Evolutionary conservation across 2,797 vertebrate genomes (phyloP).

Genomic region (Gymnothorax reevesii): DNA sequence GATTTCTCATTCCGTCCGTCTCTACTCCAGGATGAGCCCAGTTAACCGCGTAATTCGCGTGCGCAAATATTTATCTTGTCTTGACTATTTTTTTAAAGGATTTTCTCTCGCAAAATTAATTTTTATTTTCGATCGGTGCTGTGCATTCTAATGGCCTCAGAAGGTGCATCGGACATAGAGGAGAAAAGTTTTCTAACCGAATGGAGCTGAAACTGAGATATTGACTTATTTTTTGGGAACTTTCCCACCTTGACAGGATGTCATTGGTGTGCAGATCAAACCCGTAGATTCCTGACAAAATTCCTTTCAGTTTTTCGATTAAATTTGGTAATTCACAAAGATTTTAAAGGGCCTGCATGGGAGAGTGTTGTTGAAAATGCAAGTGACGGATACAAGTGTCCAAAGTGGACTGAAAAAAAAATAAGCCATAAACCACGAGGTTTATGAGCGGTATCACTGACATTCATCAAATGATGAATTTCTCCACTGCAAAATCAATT

Average conservation of each 20-base stretch:
- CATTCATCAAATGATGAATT: neutral
- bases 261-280: neutral
- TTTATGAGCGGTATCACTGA: neutral
- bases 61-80: neutral
- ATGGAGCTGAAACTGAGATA: neutral
- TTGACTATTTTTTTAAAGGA: neutral
- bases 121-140: neutral
- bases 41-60: neutral
- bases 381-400: neutral
- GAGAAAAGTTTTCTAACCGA: neutral
- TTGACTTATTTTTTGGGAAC: neutral
- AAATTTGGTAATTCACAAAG: neutral
- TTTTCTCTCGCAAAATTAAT: neutral
- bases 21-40: neutral
- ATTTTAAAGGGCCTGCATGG: neutral
- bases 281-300: neutral
- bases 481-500: neutral
- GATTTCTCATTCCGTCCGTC: neutral
- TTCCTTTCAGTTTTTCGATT: neutral
- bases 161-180: neutral
- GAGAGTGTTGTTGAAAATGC: neutral
- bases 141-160: neutral
- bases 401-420: neutral
- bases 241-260: neutral
- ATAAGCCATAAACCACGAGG: neutral